Base-by-base conservation (phyloP, 1,140 invertebrate species). In the Arion vulgaris region DNA sequence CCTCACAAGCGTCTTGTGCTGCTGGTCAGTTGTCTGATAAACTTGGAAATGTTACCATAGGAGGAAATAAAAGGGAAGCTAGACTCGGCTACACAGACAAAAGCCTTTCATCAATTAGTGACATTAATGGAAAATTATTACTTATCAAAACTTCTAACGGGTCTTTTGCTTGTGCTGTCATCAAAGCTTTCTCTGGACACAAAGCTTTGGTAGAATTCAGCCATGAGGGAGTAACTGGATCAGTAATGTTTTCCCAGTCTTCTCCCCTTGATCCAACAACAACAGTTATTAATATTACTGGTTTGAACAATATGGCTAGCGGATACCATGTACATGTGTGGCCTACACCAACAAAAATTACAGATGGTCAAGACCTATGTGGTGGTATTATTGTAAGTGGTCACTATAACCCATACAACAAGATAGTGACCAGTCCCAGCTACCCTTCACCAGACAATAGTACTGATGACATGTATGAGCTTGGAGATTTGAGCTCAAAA, bases 401-500 rank as follows among this genome's bases (percentile, higher is more conserved):
- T 9, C 91, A 92, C 86, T 94, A 92, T 85, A 94, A 94, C 89
- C 94, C 94, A 2, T 94, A 92, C 83, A 77, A 88, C 0, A 57
- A 49, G 17, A 68, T 36, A 45, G 45, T 28, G 26, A 75, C n/a
- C 28, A 19, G 26, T 49, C 73, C 36, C 9, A 51, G 86, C 80
- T 11, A 85, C 0, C 85, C 86, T 68, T 85, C 89, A 13, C 23
- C 78, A 26, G 7, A 88, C 94, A 95, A 95, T 36, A 92, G 94
- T 84, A 97, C 96, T 7, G 94, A 86, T 41, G 90, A 91, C 81
- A 83, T 87, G 73, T 91, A 90, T 89, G 95, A 96, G 93, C 94
- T 97, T 87, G 97, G 97, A 0, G 97, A 98, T 92, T 91, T 99
- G 5, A 96, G 96, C 76, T 97, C 97, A 11, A 99, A 99, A 92